A percentile compares a stretch with the other conserved stretches of the same genome.
These are phyloP conservation scores for Escarpia spicata DNA, from an alignment of 2,888 invertebrate species.

Conservation along the genomic window DNA sequence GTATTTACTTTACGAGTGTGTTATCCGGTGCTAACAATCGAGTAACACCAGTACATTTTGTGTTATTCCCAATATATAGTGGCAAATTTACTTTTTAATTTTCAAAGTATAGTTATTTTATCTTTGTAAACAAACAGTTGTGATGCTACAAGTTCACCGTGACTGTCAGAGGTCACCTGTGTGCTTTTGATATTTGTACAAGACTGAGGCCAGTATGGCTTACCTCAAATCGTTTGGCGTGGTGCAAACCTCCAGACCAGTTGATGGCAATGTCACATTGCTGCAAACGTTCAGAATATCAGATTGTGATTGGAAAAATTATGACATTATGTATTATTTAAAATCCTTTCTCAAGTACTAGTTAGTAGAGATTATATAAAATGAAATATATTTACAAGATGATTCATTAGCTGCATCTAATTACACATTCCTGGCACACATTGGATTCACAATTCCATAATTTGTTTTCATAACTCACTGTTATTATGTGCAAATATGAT, in stretches of 20 bases:
- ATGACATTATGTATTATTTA: background rate
- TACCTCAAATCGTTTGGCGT: constrained; percentile 95
- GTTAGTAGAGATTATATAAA: background rate
- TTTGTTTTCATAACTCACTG: too few relatives aligned
- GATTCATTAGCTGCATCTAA: background rate
- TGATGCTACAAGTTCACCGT: too few relatives aligned
- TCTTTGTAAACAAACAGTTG: too few relatives aligned
- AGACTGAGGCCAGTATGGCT: constrained; percentile 18
- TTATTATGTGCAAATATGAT: too few relatives aligned
- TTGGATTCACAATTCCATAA: background rate
- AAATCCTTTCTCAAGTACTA: background rate
- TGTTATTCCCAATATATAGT: too few relatives aligned
- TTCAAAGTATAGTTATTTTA: too few relatives aligned
- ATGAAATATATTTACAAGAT: background rate
- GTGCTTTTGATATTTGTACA: background rate
- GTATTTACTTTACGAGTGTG: too few relatives aligned
- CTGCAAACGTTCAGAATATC: constrained; percentile 48
- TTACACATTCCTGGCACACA: background rate
- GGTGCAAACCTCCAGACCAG: constrained; percentile 99
- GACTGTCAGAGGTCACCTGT: too few relatives aligned
- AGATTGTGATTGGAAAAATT: background rate
- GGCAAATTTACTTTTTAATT: too few relatives aligned
- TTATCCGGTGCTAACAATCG: too few relatives aligned
- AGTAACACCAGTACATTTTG: too few relatives aligned
- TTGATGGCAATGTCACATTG: constrained; percentile 92